Conservation (phyloP, 2,113 vertebrate genomes). For the Lagopus leucura region DNA sequence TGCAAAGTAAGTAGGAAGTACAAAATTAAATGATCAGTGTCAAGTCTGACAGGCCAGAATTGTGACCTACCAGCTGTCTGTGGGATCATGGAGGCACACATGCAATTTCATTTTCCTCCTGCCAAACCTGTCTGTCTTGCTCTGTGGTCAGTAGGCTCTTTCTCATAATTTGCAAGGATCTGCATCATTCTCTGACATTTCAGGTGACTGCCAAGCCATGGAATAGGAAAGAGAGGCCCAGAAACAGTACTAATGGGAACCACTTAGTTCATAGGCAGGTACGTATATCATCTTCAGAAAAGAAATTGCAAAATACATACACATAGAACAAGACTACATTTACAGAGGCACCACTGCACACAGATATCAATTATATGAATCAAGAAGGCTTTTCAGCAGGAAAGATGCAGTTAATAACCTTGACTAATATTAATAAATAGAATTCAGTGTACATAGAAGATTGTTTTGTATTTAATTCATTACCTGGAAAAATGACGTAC, state of each 20-base stretch:
- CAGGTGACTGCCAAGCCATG: neutral
- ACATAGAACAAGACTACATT: neutral
- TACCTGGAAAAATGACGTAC: neutral
- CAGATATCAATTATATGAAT: neutral
- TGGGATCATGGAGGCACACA: neutral
- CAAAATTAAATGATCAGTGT: neutral
- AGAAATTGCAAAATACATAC: neutral
- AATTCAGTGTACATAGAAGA: neutral
- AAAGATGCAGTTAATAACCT: neutral
- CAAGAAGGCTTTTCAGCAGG: neutral
- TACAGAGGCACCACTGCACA: neutral
- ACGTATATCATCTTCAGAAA: neutral
- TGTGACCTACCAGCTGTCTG: constrained; percentile 23
- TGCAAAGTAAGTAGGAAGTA: neutral
- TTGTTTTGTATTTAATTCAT: neutral
- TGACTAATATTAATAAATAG: neutral
- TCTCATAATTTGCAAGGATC: constrained; percentile 25
- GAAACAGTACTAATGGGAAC: neutral
- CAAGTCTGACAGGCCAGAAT: neutral
- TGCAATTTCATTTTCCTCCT: neutral
- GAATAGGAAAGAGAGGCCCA: neutral
- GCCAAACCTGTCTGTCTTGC: constrained; percentile 39
- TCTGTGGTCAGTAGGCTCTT: neutral
- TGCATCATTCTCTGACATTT: neutral
- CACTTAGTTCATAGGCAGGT: neutral